A percentile compares a stretch with the other conserved stretches of the same genome.
These are phyloP conservation scores for Clostera curtula DNA, from an alignment of 2,888 invertebrate genomes.

Conservation along the genomic window DNA sequence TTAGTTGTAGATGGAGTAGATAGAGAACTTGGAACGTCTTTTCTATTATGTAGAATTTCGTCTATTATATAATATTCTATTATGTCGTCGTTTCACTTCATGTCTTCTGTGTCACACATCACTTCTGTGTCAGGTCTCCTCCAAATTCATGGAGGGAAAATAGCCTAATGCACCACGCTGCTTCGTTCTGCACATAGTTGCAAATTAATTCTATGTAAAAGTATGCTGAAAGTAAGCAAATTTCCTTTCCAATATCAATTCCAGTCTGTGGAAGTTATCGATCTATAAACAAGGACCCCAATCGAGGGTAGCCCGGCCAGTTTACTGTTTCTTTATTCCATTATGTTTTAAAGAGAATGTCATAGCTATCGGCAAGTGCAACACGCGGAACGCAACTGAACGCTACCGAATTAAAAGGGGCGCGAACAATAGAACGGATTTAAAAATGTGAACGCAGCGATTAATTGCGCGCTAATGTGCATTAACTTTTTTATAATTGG, in stretches of 20 bases:
- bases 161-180: no score
- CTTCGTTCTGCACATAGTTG: no score
- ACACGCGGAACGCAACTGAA: constrained; percentile 30
- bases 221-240: constrained; percentile 5
- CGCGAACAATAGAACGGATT: constrained; percentile 35
- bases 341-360: constrained; percentile 71
- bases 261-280: constrained; percentile 16
- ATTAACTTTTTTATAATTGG: constrained; percentile 30
- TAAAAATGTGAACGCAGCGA: constrained; percentile 33
- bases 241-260: constrained; percentile 42
- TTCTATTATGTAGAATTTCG: no score
- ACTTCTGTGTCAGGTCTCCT: no score
- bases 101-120: no score
- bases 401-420: constrained; percentile 28
- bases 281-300: constrained; percentile 56
- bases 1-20: no score
- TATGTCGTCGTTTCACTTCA: no score
- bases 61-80: no score
- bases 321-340: constrained; percentile 74
- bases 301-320: constrained; percentile 55
- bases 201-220: neutral
- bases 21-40: no score
- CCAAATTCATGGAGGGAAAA: no score
- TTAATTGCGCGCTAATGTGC: constrained; percentile 33
- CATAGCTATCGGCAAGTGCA: constrained; percentile 64